Base-by-base conservation (phyloP, 1,140 invertebrate genomes). In the Lepeophtheirus salmonis region DNA sequence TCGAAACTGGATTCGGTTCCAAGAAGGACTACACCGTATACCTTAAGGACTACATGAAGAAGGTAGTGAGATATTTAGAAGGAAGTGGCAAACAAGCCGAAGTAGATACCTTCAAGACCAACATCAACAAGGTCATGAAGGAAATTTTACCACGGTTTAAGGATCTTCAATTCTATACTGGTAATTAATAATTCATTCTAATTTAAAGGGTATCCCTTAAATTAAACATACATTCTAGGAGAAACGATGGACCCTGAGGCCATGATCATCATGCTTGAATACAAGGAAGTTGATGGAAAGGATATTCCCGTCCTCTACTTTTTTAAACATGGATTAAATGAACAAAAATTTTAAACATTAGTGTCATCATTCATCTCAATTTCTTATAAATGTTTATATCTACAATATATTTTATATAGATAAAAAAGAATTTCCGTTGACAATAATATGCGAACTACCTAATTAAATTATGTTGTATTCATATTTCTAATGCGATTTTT, bases 41-140 rank as follows among this genome's bases (percentile, higher is more conserved):
- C 73, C 78, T 96, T 64, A 97, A 96, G 73, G 86, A 88, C 65
- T 96, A 90, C 73, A 94, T 96, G 84, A 95, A 95, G 75, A 87
- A 85, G 81, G 85, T 74, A 78, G 77, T 80, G 65, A 26, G 3
- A 22, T 13, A 60, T 30, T 48, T 64, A 2, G 49, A 49, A 61
- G 22, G 24, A 16, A 12, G 23, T 25, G n/a, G 14, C 14, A 21
- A 26, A 6, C 16, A 17, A 3, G 24, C 18, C 66, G 81, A 91
- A 77, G 83, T 90, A 62, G 83, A 87, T 13, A 73, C 83, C 17
- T 89, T 90, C 70, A 92, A 94, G 72, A 83, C 79, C 13, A 92
- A 94, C 69, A 85, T 91, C 74, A 90, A 89, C 72, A 89, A 87
- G 78, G 87, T 87, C 51, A 90, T 94, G 82, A 95, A 94, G 69